These are phyloP conservation scores for Perca schrenkii DNA, from an alignment of 2,113 vertebrate species.

Conservation along the genomic window DNA sequence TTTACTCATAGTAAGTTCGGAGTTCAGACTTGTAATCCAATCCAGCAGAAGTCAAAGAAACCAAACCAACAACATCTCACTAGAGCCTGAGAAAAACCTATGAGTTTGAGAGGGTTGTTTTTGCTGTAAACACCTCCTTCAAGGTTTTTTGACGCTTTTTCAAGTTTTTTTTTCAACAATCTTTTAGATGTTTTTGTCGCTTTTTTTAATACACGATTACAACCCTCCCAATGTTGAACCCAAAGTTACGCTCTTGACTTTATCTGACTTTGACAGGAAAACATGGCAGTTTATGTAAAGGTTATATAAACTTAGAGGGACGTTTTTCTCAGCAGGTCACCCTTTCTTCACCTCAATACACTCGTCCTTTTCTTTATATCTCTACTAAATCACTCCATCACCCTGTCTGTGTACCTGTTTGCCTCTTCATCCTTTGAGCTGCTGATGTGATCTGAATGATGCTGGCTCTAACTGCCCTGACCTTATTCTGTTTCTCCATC, in stretches of 20 bases:
- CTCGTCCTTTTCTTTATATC: no score
- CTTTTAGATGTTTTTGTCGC: no score
- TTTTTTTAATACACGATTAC: not conserved
- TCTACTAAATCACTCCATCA: no score
- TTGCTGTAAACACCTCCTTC: not conserved
- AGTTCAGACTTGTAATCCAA: not conserved
- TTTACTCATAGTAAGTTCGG: not conserved
- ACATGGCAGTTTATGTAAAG: not conserved
- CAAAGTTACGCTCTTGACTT: not conserved
- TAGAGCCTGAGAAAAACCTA: not conserved
- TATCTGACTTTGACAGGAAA: not conserved
- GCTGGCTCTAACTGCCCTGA: no score
- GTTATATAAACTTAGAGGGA: constrained; percentile 13
- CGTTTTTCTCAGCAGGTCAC: not conserved
- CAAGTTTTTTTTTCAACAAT: no score
- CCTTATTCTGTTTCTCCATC: no score
- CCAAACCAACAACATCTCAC: not conserved
- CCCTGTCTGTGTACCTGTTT: no score
- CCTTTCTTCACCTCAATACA: no score
- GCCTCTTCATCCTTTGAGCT: no score
- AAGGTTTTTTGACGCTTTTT: no score
- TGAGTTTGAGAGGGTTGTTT: not conserved
- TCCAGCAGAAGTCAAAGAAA: not conserved
- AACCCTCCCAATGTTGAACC: no score
- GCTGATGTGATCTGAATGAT: no score